Base-by-base conservation (phyloP, 2,113 vertebrate genomes). In the Podarcis raffonei region DNA sequence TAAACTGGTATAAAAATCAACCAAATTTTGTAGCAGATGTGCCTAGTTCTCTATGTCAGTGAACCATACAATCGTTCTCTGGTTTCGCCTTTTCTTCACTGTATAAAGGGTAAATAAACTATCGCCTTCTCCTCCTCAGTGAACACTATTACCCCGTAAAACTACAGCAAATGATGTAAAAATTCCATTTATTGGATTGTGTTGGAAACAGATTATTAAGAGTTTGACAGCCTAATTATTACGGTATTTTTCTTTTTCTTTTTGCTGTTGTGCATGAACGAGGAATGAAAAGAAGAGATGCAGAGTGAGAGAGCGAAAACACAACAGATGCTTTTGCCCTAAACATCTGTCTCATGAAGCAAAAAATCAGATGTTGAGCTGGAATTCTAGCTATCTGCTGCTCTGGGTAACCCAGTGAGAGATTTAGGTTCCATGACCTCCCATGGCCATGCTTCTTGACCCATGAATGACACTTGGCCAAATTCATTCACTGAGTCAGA, bases 351-450 rank as follows among this genome's bases (percentile, higher is more conserved):
- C 92, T 94, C 0, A 3, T 93, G 90, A 95, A 95, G 91, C 87
- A 90, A 89, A 95, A 95, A 95, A 90, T 95, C 94, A 96, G 94
- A 96, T 95, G 95, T 92, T 83, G 89, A 32, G 88, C 87, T 85
- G 92, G 95, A 93, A 95, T 1, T 25, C 0, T 1, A 81, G 59
- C 93, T 89, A 91, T 93, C 90, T 92, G 84, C 91, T 93, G 87
- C 81, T 91, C 84, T 0, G 16, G 86, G 79, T n/a, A 93, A 93
- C 78, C 92, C 69, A 80, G 90, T 89, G 85, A 2, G 84, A 93
- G 90, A 57, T 66, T 13, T 57, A 75, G 82, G 81, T 79, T 1
- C 18, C 92, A 83, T 87, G 92, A 95, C 90, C 93, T 94, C 90
- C 30, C 92, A 90, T 88, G 85, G 42, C 87, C 2, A 92, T n/a